A percentile compares a stretch with the other conserved stretches of the same genome.
These are phyloP conservation scores for Argya squamiceps DNA, from an alignment of 2,797 vertebrate genomes.

Conservation along the genomic window DNA sequence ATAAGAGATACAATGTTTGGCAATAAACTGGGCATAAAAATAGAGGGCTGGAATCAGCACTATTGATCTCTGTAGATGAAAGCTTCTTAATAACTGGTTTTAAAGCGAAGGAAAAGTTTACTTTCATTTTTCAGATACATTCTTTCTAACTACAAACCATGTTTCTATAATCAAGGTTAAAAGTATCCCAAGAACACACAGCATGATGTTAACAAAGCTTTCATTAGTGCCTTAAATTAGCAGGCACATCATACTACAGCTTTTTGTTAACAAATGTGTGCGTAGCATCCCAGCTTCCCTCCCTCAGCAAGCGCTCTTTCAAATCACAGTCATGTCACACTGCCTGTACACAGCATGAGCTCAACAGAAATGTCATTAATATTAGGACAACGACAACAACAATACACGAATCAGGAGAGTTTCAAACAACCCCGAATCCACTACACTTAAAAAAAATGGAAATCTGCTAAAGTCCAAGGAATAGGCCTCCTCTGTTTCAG, in stretches of 20 bases:
- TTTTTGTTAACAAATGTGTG: slow-evolving; percentile 39
- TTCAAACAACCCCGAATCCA: not conserved
- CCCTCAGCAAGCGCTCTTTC: slow-evolving; percentile 31
- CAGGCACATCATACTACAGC: slow-evolving; percentile 8
- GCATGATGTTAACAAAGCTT: slow-evolving; percentile 29
- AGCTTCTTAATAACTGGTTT: slow-evolving; percentile 18
- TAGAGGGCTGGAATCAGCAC: slow-evolving; percentile 11
- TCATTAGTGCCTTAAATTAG: slow-evolving; percentile 59
- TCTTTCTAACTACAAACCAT: slow-evolving; percentile 14
- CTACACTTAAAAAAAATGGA: not conserved
- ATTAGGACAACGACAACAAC: not conserved
- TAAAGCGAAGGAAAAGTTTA: not conserved
- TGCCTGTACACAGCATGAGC: not conserved
- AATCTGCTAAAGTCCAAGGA: not conserved
- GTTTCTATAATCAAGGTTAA: not conserved
- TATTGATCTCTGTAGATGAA: slow-evolving; percentile 4
- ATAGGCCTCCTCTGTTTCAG: not conserved
- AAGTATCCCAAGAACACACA: slow-evolving; percentile 10
- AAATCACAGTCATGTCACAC: not conserved
- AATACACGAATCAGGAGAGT: not conserved
- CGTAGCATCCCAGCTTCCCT: slow-evolving; percentile 5
- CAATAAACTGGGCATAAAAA: slow-evolving; percentile 12
- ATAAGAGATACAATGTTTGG: slow-evolving; percentile 23
- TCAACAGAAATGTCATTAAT: not conserved
- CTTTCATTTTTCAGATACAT: not conserved